Conservation (phyloP, 2,113 vertebrate species). For the Oplegnathus fasciatus region DNA sequence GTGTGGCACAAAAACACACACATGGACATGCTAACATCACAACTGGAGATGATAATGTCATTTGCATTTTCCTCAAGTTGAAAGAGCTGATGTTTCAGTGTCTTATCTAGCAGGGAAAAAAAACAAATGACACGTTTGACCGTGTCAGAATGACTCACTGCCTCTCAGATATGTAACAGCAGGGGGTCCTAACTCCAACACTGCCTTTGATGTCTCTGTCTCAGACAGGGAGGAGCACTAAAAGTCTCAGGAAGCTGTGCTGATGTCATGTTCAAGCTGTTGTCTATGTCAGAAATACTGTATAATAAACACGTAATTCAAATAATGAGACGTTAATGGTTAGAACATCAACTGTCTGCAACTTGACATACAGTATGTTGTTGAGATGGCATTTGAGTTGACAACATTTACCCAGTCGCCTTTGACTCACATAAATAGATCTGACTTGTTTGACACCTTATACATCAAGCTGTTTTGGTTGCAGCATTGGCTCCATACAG, state of each 20-base stretch:
- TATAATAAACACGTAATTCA: slow-evolving; percentile 26
- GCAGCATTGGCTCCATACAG: background rate
- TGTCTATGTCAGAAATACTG: background rate
- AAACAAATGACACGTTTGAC: slow-evolving; percentile 36
- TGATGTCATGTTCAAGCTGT: too few species aligned
- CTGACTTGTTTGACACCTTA: background rate
- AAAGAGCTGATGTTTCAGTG: slow-evolving; percentile 1
- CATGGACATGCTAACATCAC: background rate
- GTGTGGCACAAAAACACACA: slow-evolving; percentile 1
- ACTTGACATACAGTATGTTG: background rate
- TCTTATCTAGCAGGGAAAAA: slow-evolving; percentile 17
- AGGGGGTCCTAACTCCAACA: slow-evolving; percentile 4
- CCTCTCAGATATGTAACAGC: slow-evolving; percentile 27
- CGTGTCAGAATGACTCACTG: slow-evolving; percentile 29
- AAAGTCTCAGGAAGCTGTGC: background rate
- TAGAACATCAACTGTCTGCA: background rate
- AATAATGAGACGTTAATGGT: background rate
- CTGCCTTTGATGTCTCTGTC: slow-evolving; percentile 25
- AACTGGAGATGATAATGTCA: background rate
- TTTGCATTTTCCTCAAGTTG: slow-evolving; percentile 29
- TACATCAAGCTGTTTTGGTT: background rate
- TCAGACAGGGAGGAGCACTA: background rate
- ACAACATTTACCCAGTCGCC: background rate
- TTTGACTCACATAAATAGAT: slow-evolving; percentile 5
- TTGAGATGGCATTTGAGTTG: background rate